Percentiles rank a stretch among this genome's conserved stretches.
Conservation (phyloP, 30 jellyfish, hydroid and myxozoan genomes). For the Aurelia sp. region DNA sequence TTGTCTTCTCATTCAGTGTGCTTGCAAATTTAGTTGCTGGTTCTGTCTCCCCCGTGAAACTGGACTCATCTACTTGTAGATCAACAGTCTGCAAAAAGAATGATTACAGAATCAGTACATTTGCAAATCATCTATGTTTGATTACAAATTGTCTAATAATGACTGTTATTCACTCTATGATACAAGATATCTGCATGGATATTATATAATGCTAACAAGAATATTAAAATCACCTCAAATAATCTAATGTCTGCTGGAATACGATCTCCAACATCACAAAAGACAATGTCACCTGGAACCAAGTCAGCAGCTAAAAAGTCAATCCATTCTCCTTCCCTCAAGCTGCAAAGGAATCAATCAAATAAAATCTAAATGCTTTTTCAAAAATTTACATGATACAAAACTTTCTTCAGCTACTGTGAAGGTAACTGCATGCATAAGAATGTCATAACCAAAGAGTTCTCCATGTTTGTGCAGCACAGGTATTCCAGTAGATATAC, state of each 20-base stretch:
- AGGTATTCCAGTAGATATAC: too few relatives aligned
- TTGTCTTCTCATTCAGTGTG: conserved; percentile 18
- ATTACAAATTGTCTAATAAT: background rate
- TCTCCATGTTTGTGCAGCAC: too few relatives aligned
- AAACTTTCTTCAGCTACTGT: too few relatives aligned
- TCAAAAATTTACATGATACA: too few relatives aligned
- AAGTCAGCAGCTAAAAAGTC: conserved; percentile 85
- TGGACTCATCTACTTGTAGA: conserved; percentile 88
- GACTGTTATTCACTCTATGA: background rate
- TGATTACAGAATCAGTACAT: background rate
- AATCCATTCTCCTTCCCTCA: conserved; percentile 85
- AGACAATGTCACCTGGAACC: conserved; percentile 94
- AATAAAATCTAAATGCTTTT: background rate
- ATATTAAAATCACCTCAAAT: conserved; percentile 65
- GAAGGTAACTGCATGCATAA: too few relatives aligned
- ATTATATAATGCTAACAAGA: background rate
- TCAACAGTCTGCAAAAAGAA: conserved; percentile 64
- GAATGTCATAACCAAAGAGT: too few relatives aligned
- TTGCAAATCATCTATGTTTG: background rate
- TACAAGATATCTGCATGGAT: background rate
- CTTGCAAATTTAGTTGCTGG: conserved; percentile 74
- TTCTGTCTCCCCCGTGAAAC: conserved; percentile 96
- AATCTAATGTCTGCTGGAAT: conserved; percentile 94
- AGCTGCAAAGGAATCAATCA: conserved; percentile 32
- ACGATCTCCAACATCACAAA: conserved; percentile 86